phyloP scores from a whole-genome alignment of 2,113 vertebrate species.

The Phocoena phocoena region DNA sequence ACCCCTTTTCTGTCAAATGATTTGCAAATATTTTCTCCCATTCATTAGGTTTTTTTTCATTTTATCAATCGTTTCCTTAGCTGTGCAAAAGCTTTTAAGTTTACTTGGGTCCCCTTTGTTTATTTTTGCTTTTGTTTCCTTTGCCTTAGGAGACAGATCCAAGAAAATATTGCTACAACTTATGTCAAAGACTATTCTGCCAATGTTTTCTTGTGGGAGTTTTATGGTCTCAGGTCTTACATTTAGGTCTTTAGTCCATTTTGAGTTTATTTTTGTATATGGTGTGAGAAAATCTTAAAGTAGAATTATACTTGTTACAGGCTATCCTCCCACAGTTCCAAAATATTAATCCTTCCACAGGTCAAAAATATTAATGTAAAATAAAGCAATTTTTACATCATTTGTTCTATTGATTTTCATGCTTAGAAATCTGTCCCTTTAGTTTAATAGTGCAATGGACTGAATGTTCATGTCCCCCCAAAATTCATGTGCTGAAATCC shows the following conservation, averaged over 20 bases:
- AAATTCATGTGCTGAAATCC: neutral
- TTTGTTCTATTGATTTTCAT: conserved; percentile 17
- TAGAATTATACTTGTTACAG: neutral
- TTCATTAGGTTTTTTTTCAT: neutral
- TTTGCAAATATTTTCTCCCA: neutral
- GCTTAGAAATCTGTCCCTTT: neutral
- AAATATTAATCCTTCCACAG: neutral
- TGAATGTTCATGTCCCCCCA: neutral
- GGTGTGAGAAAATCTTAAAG: neutral
- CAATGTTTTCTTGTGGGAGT: no score
- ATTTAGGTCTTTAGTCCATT: no score
- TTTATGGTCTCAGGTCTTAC: no score
- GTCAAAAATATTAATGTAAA: neutral
- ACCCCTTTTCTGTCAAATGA: neutral
- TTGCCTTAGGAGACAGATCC: neutral
- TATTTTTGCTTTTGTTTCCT: neutral
- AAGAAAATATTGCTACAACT: no score
- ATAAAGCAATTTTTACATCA: neutral
- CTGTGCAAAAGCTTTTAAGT: neutral
- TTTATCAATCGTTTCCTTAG: neutral
- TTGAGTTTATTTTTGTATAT: no score
- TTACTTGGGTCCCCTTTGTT: neutral
- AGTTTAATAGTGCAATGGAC: neutral
- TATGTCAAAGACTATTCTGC: no score
- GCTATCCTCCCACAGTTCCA: neutral